Evolutionary conservation across 2,797 vertebrate species (phyloP), one percentile per base, ranked within the genome.

Genomic region (Tangara arthus): DNA sequence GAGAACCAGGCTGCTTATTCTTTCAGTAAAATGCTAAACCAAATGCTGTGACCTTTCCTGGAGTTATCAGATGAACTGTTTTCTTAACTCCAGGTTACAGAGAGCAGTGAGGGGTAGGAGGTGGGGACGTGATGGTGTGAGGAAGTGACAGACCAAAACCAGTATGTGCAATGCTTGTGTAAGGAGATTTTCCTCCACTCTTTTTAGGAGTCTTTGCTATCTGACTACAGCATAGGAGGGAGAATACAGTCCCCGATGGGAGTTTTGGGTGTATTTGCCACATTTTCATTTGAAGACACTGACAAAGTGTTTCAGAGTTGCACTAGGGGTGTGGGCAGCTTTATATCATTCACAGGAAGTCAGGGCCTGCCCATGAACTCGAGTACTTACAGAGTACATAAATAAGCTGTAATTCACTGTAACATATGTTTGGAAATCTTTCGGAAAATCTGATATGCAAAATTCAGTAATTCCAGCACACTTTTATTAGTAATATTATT

Each of bases 11-110:
- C 64, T 90, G 83, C 89, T 89, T 75, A 75, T 95, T 90, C 89
- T 85, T 87, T 86, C 82, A 89, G 49, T 53, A 77, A 92, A 95
- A 97, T 28, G 53, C 60, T 95, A 93, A 95, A 64, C 49, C 64
- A 53, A 93, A 70, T 39, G 53, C 57, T 91, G 37, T 75, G 89
- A 87, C 84, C 90, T 96, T 95, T 82, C 27, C 87, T 41, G 23
- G 42, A 60, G 71, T 59, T 94, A 92, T 91, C 92, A 92, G 89
- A 82, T 75, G 71, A 80, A 87, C 78, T 49, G 59, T 69, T 89
- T 85, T 50, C 93, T 89, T 92, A 91, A 79, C 60, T 75, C 42
- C 52, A 44, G 59, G 70, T 89, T 66, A 50, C 64, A 65, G 78
- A 76, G 41, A 60, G 47, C 19, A 39, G 8, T 3, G 35, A 6